Conservation (phyloP, 1,140 invertebrate species). For the Hyposmocoma kahamanoa region DNA sequence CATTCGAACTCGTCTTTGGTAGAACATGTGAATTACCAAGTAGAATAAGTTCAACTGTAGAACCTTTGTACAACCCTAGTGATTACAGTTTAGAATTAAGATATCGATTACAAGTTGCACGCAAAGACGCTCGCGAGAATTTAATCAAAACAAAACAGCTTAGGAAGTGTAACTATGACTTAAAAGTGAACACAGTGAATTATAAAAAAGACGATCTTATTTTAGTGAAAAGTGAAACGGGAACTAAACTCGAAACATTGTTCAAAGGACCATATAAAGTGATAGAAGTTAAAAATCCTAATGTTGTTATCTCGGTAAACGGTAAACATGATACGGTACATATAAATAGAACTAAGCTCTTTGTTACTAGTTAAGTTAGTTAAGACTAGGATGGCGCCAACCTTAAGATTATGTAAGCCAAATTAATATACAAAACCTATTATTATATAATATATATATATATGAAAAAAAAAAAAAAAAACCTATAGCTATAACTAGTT, state of each 20-base stretch:
- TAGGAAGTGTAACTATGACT: not conserved
- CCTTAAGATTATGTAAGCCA: not conserved
- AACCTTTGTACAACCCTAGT: slow-evolving; percentile 1
- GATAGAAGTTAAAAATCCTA: not conserved
- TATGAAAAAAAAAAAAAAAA: not conserved
- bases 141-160: not conserved
- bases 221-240: slow-evolving; percentile 1
- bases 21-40: not conserved
- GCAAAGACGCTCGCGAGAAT: not conserved
- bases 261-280: not conserved
- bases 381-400: not conserved
- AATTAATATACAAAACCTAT: not conserved
- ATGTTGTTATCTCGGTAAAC: not conserved
- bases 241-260: not conserved
- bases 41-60: not conserved
- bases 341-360: not conserved
- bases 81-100: slow-evolving; percentile 5
- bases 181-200: not conserved
- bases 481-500: not conserved
- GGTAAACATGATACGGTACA: not conserved
- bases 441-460: not conserved
- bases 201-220: not conserved
- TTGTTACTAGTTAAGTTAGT: not conserved
- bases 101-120: slow-evolving; percentile 4
- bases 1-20: slow-evolving; percentile 5